Percentiles rank a stretch among this genome's conserved stretches.
Conservation (phyloP, 2,113 vertebrate species). For the Chaetorhynchus papuensis region DNA sequence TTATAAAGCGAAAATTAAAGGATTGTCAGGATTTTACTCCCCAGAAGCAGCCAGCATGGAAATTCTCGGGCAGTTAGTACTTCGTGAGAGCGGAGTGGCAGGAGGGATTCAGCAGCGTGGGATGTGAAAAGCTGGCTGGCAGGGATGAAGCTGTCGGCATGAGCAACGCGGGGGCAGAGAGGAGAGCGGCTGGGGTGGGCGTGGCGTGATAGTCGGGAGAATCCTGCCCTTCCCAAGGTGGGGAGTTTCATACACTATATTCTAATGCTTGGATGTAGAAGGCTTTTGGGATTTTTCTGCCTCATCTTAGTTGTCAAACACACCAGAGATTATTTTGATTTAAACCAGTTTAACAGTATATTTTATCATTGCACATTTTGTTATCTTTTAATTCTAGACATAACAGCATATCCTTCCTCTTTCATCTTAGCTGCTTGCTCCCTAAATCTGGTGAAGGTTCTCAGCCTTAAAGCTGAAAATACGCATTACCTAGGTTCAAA, state of each 20-base stretch:
- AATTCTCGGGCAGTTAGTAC: not conserved
- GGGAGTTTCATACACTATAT: not conserved
- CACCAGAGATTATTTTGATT: not conserved
- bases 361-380: not conserved
- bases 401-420: not conserved
- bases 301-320: not conserved
- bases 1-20: not conserved
- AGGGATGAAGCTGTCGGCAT: fast-evolving
- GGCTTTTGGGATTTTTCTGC: not conserved
- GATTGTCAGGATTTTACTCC: not conserved
- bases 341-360: not conserved
- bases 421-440: not conserved
- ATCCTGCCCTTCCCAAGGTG: not conserved
- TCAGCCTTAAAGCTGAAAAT: not conserved
- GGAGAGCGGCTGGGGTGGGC: not conserved
- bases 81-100: fast-evolving
- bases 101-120: not conserved
- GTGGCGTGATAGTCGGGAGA: fast-evolving
- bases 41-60: not conserved
- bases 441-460: not conserved
- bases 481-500: not conserved
- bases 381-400: conserved; percentile 10
- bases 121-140: not conserved
- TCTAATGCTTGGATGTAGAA: not conserved
- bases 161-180: fast-evolving